phyloP scores from a whole-genome alignment of 2,888 invertebrate genomes.

The Oxycera nigricornis region DNA sequence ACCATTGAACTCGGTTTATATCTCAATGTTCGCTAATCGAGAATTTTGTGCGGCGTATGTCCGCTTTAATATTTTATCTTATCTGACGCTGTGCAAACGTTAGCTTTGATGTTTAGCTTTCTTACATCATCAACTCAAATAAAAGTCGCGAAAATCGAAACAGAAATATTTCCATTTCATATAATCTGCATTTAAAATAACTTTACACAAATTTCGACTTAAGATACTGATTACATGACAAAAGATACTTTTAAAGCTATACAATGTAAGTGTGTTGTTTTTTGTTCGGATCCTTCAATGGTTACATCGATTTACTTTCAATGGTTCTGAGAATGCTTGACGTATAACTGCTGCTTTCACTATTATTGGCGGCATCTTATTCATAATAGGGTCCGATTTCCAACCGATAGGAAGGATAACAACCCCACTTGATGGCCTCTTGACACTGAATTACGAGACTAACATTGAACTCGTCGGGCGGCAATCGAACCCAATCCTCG shows the following conservation, averaged over 20 bases:
- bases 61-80: no score
- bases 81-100: no score
- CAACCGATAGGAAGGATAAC: constrained; percentile 51
- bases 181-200: no score
- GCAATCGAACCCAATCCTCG: constrained; percentile 46
- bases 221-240: not conserved
- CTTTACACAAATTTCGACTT: not conserved
- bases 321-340: not conserved
- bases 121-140: no score
- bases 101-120: no score
- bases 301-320: not conserved
- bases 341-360: not conserved
- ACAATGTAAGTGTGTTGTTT: not conserved
- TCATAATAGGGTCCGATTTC: constrained; percentile 50
- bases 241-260: not conserved
- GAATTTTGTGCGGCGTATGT: no score
- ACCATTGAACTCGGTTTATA: no score
- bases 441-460: constrained; percentile 51
- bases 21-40: no score
- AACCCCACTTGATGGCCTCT: constrained; percentile 54
- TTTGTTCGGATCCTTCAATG: not conserved
- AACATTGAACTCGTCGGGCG: constrained; percentile 51
- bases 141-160: no score
- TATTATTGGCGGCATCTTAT: not conserved
- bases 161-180: no score